A percentile compares a stretch with the other conserved stretches of the same genome.
These are phyloP conservation scores for Apis laboriosa DNA, from an alignment of 1,140 invertebrate species.

Conservation along the genomic window DNA sequence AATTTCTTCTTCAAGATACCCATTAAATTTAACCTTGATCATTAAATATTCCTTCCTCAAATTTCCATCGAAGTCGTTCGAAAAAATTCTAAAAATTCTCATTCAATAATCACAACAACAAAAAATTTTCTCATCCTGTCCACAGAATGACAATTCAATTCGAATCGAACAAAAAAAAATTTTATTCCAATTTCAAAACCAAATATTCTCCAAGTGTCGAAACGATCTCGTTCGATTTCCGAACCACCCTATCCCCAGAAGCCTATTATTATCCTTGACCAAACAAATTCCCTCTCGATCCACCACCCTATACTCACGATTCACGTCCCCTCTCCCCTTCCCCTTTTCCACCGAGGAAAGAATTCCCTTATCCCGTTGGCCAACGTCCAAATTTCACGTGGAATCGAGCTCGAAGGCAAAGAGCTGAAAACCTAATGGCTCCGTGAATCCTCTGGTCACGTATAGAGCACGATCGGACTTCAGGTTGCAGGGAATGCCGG, in stretches of 20 bases:
- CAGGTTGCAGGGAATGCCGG: conserved; percentile 26
- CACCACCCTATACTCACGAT: background rate
- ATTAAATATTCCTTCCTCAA: no score
- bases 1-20: no score
- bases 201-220: background rate
- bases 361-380: conserved; percentile 19
- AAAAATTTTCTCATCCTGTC: no score
- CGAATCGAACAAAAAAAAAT: background rate
- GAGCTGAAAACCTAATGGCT: background rate
- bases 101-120: no score
- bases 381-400: conserved; percentile 5
- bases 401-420: background rate
- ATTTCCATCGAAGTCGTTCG: no score
- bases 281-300: background rate
- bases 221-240: background rate
- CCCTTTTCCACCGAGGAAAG: background rate
- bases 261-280: background rate
- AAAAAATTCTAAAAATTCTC: no score
- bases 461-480: conserved; percentile 9
- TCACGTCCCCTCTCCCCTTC: background rate
- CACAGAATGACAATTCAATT: no score
- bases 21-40: no score
- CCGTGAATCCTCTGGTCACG: conserved; percentile 18
- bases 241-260: background rate
- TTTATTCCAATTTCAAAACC: background rate